Conservation (phyloP, 2,113 vertebrate species). For the Rutilus rutilus region DNA sequence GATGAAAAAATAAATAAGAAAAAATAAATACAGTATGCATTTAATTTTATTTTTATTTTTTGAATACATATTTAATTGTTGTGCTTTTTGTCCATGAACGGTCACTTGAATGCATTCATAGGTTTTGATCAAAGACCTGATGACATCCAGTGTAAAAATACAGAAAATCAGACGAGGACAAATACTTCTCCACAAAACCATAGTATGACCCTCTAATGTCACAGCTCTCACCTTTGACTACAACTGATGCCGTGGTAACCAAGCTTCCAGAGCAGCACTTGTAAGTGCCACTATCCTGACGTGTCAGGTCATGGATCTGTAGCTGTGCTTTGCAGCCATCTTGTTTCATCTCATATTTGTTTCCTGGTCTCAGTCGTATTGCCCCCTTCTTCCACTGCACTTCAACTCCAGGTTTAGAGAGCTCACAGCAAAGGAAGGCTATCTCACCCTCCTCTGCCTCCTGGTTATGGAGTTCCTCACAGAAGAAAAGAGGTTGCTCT, state of each 20-base stretch:
- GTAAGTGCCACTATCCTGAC: conserved; percentile 76
- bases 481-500: conserved; percentile 71
- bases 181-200: not conserved
- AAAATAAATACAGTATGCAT: not conserved
- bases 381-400: conserved; percentile 86
- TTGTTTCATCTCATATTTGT: conserved; percentile 76
- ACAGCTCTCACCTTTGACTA: conserved; percentile 72
- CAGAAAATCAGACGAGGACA: not conserved
- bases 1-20: conserved; percentile 6
- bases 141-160: not conserved
- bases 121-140: not conserved
- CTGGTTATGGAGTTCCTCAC: conserved; percentile 81
- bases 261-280: conserved; percentile 69
- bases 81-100: not conserved
- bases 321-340: conserved; percentile 77
- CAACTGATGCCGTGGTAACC: conserved; percentile 70
- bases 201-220: not conserved
- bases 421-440: conserved; percentile 82
- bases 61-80: not conserved
- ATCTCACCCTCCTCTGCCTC: conserved; percentile 82
- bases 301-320: conserved; percentile 73
- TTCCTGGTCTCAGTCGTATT: conserved; percentile 73
- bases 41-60: not conserved
- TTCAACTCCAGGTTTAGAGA: conserved; percentile 74
- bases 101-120: not conserved